A percentile compares a stretch with the other conserved stretches of the same genome.
These are phyloP conservation scores for Ceratitis capitata DNA, from an alignment of 1,140 invertebrate genomes.

Conservation along the genomic window DNA sequence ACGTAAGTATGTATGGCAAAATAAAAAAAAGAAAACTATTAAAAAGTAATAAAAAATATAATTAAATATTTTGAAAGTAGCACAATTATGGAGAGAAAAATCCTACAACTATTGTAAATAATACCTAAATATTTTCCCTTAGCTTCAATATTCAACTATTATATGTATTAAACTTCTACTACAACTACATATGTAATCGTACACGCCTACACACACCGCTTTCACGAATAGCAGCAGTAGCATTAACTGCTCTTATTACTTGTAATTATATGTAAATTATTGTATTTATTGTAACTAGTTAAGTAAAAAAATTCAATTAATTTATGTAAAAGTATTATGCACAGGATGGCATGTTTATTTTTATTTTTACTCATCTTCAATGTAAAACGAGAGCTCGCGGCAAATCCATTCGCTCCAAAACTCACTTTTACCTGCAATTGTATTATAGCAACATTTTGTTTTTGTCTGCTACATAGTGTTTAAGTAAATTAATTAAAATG, in stretches of 20 bases:
- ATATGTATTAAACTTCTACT: background rate
- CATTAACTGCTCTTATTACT: background rate
- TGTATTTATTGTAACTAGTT: constrained; percentile 21
- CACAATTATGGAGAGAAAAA: too few relatives aligned
- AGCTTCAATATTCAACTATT: background rate
- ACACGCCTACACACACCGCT: background rate
- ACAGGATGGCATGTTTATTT: background rate
- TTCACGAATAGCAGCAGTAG: background rate
- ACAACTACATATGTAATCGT: background rate
- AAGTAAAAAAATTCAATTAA: background rate
- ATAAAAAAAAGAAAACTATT: background rate
- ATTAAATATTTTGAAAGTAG: background rate
- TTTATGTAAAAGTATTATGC: background rate
- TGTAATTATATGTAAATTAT: background rate
- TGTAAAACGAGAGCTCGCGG: background rate
- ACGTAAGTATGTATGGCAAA: background rate
- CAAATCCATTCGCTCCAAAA: background rate
- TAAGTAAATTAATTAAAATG: constrained; percentile 38
- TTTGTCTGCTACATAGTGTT: background rate
- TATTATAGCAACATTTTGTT: background rate
- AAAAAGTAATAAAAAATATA: background rate
- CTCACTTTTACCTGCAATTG: constrained; percentile 10
- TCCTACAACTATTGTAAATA: background rate
- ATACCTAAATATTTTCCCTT: background rate
- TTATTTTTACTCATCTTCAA: background rate